phyloP scores from a whole-genome alignment of 2,113 vertebrate species.

The Urocynchramus pylzowi region DNA sequence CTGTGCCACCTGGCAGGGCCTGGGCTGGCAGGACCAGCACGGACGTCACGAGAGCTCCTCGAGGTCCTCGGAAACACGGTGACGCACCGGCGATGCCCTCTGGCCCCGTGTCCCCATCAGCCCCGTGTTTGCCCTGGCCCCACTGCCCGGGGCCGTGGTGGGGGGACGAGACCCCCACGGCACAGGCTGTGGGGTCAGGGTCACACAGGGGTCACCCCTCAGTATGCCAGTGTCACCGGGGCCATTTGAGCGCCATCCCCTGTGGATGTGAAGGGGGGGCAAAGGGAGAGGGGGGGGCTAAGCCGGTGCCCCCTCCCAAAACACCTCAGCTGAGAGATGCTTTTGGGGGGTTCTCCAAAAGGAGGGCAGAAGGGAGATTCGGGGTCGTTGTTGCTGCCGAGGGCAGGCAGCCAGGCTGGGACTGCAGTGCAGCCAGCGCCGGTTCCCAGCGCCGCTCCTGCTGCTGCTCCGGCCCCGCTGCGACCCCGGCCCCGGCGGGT shows the following conservation, averaged over 20 bases:
- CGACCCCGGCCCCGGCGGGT: background rate
- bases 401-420: background rate
- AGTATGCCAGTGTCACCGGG: accelerated
- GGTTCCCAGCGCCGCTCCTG: background rate
- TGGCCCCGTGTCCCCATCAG: background rate
- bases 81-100: background rate
- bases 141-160: accelerated
- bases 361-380: background rate
- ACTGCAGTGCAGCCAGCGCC: background rate
- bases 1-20: constrained; percentile 11
- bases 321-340: background rate
- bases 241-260: background rate
- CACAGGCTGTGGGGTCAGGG: background rate
- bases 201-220: too few relatives aligned
- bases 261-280: too few relatives aligned
- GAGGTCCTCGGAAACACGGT: constrained; percentile 19
- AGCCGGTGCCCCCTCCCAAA: background rate
- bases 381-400: background rate
- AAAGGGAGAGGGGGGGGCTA: accelerated
- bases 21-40: background rate
- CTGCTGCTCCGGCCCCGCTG: background rate
- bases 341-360: too few relatives aligned
- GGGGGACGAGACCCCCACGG: accelerated
- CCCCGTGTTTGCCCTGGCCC: background rate
- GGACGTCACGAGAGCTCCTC: constrained; percentile 11